Evolutionary conservation across 1,140 invertebrate genomes (phyloP).

Genomic region (Procambarus virginalis): DNA sequence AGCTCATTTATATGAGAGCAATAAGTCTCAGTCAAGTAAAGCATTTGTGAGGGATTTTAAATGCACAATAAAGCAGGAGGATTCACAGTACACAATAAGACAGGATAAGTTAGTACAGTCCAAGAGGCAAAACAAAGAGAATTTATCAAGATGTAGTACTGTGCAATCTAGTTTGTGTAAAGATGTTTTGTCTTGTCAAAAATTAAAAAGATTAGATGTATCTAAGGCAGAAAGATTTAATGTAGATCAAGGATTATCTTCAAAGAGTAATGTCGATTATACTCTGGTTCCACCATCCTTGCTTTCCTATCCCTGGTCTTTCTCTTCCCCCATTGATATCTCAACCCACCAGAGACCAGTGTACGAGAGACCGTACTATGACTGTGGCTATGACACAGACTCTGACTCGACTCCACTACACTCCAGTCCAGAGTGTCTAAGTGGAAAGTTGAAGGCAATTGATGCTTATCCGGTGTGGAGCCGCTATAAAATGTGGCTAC

Average conservation of each 20-base stretch:
- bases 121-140: background rate
- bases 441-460: constrained; percentile 42
- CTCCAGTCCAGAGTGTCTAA: constrained; percentile 38
- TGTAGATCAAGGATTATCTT: background rate
- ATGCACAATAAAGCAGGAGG: background rate
- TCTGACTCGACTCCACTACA: constrained; percentile 48
- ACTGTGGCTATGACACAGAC: constrained; percentile 50
- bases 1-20: constrained; percentile 45
- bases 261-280: background rate
- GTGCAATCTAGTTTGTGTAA: background rate
- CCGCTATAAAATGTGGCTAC: constrained; percentile 47
- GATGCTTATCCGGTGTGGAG: constrained; percentile 41
- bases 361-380: constrained; percentile 41
- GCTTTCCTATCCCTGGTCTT: background rate
- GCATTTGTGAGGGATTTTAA: background rate
- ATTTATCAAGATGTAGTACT: background rate
- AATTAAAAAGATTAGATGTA: background rate
- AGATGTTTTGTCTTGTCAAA: background rate
- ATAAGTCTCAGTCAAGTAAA: background rate
- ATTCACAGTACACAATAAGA: background rate
- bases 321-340: background rate
- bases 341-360: background rate
- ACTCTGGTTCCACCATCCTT: background rate
- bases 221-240: background rate
- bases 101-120: background rate